Conservation (phyloP, 2,888 invertebrate genomes). For the Tolmerus cingulatus region DNA sequence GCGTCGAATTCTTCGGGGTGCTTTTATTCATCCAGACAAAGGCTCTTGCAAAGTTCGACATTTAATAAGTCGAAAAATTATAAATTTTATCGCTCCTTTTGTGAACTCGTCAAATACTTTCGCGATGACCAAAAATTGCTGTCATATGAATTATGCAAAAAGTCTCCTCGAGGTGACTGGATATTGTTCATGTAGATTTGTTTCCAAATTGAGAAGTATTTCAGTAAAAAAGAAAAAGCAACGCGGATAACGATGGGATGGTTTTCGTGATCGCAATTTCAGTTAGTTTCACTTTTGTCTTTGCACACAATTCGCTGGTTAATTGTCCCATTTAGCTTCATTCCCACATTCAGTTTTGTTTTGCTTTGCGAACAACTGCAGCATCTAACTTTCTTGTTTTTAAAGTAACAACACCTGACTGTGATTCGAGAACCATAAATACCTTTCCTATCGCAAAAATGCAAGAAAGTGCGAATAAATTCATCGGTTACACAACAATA, state of each 20-base stretch:
- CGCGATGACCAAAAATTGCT: neutral
- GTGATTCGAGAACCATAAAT: neutral
- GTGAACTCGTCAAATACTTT: neutral
- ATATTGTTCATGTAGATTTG: neutral
- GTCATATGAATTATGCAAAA: conserved; percentile 13
- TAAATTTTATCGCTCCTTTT: neutral
- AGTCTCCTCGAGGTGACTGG: neutral
- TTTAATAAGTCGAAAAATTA: neutral
- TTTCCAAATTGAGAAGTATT: neutral
- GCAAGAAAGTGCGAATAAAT: neutral
- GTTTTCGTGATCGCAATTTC: neutral
- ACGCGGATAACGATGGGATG: neutral
- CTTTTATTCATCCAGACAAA: neutral
- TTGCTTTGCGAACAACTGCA: neutral
- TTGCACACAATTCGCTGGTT: neutral
- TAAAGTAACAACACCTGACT: neutral
- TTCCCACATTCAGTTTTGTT: conserved; percentile 6
- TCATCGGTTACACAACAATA: neutral
- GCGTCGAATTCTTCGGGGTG: neutral
- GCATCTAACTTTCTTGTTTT: neutral
- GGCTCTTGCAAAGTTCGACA: neutral
- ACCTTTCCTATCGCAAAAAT: neutral
- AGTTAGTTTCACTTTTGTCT: conserved; percentile 17
- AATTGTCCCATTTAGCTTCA: neutral
- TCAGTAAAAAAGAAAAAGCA: neutral